Conservation (phyloP, 2,113 vertebrate genomes). For the Prochilodus magdalenae region DNA sequence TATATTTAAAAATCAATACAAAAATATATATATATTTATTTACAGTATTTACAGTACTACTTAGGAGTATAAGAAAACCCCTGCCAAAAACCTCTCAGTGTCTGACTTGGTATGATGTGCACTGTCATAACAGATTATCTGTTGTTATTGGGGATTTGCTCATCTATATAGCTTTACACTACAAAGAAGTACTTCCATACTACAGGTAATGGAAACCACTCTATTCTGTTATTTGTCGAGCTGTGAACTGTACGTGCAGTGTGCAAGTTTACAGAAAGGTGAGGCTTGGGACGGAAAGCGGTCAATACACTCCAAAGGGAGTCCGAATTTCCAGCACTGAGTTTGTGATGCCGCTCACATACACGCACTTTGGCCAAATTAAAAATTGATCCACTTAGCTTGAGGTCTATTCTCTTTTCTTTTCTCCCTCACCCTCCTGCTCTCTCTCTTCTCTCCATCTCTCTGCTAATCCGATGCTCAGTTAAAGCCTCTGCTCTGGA, state of each 20-base stretch:
- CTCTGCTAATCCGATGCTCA: constrained; percentile 20
- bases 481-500: constrained; percentile 16
- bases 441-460: constrained; percentile 21
- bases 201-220: neutral
- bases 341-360: constrained; percentile 19
- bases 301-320: constrained; percentile 35
- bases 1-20: no score
- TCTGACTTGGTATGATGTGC: no score
- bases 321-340: constrained; percentile 1
- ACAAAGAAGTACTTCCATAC: no score
- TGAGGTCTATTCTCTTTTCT: constrained; percentile 49
- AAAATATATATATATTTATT: no score
- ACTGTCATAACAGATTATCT: no score
- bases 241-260: neutral
- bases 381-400: constrained; percentile 64
- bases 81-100: no score
- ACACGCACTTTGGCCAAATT: constrained; percentile 56
- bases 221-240: neutral
- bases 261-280: neutral
- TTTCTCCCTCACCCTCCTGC: neutral
- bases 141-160: no score
- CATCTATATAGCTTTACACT: no score
- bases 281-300: constrained; percentile 20
- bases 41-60: no score
- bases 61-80: no score